Percentiles rank a stretch among this genome's conserved stretches.
These are phyloP conservation scores for Hypolimnas misippus DNA, from an alignment of 2,888 invertebrate genomes.

Conservation along the genomic window DNA sequence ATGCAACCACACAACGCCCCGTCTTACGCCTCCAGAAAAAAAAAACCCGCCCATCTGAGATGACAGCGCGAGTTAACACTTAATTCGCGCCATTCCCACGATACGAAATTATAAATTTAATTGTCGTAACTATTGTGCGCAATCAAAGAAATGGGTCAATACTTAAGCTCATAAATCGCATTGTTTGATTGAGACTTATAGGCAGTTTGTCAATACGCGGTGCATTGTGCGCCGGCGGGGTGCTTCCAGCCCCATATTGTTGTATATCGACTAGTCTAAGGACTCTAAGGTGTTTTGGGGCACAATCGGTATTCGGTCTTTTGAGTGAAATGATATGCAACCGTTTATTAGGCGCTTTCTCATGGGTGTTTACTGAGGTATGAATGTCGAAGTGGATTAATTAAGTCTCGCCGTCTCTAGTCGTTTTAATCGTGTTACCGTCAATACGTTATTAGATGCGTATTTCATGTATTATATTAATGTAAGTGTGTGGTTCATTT, in stretches of 20 bases:
- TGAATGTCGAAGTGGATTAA: constrained; percentile 34
- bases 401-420: constrained; percentile 27
- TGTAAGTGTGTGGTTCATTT: not conserved
- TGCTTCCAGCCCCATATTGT: constrained; percentile 57
- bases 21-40: constrained; percentile 56
- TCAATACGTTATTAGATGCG: not conserved
- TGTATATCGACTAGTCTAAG: constrained; percentile 52
- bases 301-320: constrained; percentile 64
- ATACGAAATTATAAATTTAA: constrained; percentile 75
- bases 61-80: constrained; percentile 70
- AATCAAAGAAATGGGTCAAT: constrained; percentile 82
- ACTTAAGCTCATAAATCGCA: constrained; percentile 65
- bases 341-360: constrained; percentile 75
- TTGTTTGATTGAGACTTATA: constrained; percentile 81
- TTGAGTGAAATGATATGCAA: constrained; percentile 81
- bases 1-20: constrained; percentile 61
- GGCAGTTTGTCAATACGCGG: constrained; percentile 79
- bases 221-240: constrained; percentile 64
- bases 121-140: constrained; percentile 73
- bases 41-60: constrained; percentile 60
- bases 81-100: constrained; percentile 80
- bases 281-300: constrained; percentile 58
- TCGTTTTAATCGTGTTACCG: constrained; percentile 15
- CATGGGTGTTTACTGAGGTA: constrained; percentile 47
- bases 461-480: not conserved